Base-by-base conservation (phyloP, 2,888 invertebrate species). In the Lithophane socia region DNA sequence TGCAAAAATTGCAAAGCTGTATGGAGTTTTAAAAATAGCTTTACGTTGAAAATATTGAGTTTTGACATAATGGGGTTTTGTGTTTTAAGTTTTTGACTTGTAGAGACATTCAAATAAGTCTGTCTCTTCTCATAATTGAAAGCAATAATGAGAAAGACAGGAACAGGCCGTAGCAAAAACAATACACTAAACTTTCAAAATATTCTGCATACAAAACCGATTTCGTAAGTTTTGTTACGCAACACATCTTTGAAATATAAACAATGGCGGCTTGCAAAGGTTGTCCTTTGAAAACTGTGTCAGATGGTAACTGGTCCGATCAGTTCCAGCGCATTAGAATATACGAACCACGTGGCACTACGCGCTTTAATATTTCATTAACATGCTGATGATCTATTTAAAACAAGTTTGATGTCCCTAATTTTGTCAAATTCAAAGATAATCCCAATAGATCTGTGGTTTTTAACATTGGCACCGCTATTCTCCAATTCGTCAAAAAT, bases 231-330 rank as follows among this genome's bases (percentile, higher is more conserved):
- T 76, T 61, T 37, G 80, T 93, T 92, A 88, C 88, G 90, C 86
- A 92, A 93, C 84, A 78, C 72, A 87, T 86, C 87, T 90, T 84
- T 88, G 85, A 84, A 81, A 82, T 86, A 90, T 91, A 94, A 91
- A 95, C 95, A 95, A 95, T 95, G 91, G 94, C 88, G 90, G 86
- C 90, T 90, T 89, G 91, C 88, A 90, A 90, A 92, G 91, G 92
- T 89, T 94, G 95, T 95, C 95, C 94, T 95, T 94, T 93, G 87
- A 90, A 93, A 95, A 93, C 93, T 95, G 89, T 95, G 95, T 94
- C 95, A 94, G 88, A 91, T 86, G 79, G 89, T 84, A 92, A 94
- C 93, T 92, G 91, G 93, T 92, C 92, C 90, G 90, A 91, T 92
- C 87, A 82, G 84, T 80, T 83, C 74, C 77, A 77, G 56, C 66